Evolutionary conservation across 2,888 invertebrate genomes (phyloP).

Genomic region (Onchidella celtica): DNA sequence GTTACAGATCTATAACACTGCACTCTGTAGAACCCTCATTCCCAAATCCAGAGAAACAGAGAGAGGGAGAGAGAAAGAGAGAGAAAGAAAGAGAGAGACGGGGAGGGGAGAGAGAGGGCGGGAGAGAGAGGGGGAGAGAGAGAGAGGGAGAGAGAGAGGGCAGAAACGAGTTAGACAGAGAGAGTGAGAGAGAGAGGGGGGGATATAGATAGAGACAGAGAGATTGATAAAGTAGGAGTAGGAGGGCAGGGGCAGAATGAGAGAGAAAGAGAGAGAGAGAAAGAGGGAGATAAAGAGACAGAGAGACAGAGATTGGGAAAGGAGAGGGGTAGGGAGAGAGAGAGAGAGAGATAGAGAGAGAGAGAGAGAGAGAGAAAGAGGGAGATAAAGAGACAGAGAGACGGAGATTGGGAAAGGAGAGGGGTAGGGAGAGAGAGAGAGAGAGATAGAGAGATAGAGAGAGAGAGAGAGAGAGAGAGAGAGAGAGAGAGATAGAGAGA

Average conservation of each 20-base stretch:
- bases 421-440: not conserved
- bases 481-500: too few species aligned
- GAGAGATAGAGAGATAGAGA: too few species aligned
- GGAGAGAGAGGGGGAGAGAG: not conserved
- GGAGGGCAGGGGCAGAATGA: not conserved
- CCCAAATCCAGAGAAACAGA: too few species aligned
- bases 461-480: too few species aligned
- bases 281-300: not conserved
- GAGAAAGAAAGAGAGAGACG: not conserved
- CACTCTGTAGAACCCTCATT: too few species aligned
- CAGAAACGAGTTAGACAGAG: not conserved
- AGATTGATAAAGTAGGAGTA: not conserved
- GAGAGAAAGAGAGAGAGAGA: not conserved
- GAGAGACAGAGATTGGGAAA: too few species aligned
- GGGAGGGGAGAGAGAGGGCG: not conserved
- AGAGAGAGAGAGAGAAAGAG: constrained; percentile 6
- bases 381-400: constrained; percentile 12
- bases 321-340: too few species aligned
- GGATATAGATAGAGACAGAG: not conserved
- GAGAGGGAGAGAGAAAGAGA: not conserved
- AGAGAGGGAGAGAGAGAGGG: not conserved
- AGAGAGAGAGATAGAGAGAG: too few species aligned
- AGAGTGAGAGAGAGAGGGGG: not conserved
- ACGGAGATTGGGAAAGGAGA: not conserved
- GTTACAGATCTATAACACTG: too few species aligned